Evolutionary conservation across 1,140 invertebrate species (phyloP), one percentile per base, ranked within the genome.

Genomic region (Cydia pomonella): DNA sequence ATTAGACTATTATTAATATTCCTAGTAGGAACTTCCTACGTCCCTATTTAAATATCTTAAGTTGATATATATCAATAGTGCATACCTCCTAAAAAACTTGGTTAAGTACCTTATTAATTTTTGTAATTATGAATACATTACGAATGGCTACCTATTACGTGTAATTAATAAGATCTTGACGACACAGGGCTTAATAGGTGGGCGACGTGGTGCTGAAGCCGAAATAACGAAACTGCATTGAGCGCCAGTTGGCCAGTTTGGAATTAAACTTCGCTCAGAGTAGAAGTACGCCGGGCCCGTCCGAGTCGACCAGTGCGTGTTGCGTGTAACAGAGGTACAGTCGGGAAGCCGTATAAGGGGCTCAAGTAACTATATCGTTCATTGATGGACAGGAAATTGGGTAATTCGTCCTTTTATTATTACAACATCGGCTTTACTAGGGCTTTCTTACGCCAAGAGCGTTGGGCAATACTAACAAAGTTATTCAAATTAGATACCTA

Each of bases 371-470:
- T 33, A 29, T 29, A 29, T 12, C 64, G 29, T 38, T 69, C 41
- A 69, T 69, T 69, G 64, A 69, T 69, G 27, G 64, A 33, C 64
- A 69, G 64, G 64, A 69, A 69, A 69, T 69, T 69, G 64, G 64
- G 64, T 69, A 69, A 69, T 18, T 69, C 64, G 29, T 69, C 33
- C 64, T 69, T 69, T 69, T 69, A 33, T 69, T 69, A 69, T 69
- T 69, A 69, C 64, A n/a, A 69, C 64, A 38, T 69, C 27, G 33
- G 29, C 27, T 69, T 38, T 18, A 59, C 53, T 59, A 59, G 53
- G 53, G 53, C 53, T 59, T 59, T 59, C 53, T 59, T 23, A 23
- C 53, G 23, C 53, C 21, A 59, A n/a, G n/a, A n/a, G 21, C 21
- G 18, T 59, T 23, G 53, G 21, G 21, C 53, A 59, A 59, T 23